phyloP scores from a whole-genome alignment of 35 echinoderm and acorn worm genomes.

The Eucidaris tribuloides region DNA sequence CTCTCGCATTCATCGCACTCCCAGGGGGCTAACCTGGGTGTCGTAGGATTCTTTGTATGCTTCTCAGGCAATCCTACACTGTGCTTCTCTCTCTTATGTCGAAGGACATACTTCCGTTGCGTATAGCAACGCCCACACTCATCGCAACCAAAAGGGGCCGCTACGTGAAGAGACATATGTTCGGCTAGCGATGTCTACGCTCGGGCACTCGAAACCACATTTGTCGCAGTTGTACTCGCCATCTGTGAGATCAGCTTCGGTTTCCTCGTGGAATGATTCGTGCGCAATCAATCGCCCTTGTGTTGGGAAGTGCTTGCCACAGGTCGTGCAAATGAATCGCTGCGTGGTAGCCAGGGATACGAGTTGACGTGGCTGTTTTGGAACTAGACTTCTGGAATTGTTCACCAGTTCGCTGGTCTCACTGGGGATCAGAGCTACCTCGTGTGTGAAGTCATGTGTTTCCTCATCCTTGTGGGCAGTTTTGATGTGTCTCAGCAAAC shows the following conservation, averaged over 20 bases:
- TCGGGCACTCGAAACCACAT: too few relatives aligned
- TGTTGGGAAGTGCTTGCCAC: conserved; percentile 8
- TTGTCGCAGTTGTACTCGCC: too few relatives aligned
- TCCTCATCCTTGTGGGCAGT: background rate
- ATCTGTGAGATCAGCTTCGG: too few relatives aligned
- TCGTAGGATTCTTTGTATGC: too few relatives aligned
- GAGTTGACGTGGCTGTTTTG: background rate
- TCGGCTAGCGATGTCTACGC: too few relatives aligned
- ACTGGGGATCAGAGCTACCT: background rate
- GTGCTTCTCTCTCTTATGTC: too few relatives aligned
- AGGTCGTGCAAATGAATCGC: conserved; percentile 8
- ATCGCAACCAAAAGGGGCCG: too few relatives aligned
- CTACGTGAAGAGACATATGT: too few relatives aligned
- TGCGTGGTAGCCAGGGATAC: background rate
- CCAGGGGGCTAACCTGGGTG: background rate
- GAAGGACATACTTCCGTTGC: too few relatives aligned
- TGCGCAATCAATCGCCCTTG: background rate
- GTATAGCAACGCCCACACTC: too few relatives aligned
- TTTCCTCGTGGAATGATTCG: background rate
- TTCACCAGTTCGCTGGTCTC: background rate
- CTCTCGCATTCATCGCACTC: background rate
- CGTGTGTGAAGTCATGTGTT: background rate
- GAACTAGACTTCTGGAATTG: background rate
- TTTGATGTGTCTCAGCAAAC: background rate
- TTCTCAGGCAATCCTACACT: too few relatives aligned